Evolutionary conservation across 2,797 vertebrate genomes (phyloP).

Genomic region (Taenioides sp.): DNA sequence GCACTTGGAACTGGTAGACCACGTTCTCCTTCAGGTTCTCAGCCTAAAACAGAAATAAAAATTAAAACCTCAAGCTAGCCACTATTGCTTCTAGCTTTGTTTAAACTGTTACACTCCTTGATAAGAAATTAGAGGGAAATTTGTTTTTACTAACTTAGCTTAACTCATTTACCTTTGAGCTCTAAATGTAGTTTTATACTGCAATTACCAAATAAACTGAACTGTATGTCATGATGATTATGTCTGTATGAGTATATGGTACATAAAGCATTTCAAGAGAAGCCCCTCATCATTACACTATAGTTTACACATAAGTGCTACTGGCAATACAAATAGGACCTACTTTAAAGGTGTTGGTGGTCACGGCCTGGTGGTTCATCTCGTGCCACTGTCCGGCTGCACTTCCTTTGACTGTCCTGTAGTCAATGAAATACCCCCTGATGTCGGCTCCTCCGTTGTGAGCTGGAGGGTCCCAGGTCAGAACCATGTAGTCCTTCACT

Average conservation of each 20-base stretch:
- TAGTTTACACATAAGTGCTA: no score
- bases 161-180: no score
- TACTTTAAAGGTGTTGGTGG: slow-evolving; percentile 89
- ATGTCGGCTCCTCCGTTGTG: slow-evolving; percentile 85
- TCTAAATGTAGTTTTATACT: no score
- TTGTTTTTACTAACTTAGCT: no score
- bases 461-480: slow-evolving; percentile 87
- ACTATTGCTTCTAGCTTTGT: no score
- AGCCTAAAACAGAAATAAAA: slow-evolving; percentile 74
- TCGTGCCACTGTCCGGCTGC: slow-evolving; percentile 88
- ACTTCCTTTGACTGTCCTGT: slow-evolving; percentile 84
- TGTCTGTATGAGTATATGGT: not conserved
- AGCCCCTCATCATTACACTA: no score
- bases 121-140: no score
- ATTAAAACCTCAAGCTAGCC: not conserved
- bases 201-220: no score
- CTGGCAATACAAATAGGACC: slow-evolving; percentile 7
- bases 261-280: not conserved
- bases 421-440: slow-evolving; percentile 94
- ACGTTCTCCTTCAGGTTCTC: slow-evolving; percentile 91
- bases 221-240: no score
- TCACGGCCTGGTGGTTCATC: slow-evolving; percentile 85
- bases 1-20: slow-evolving; percentile 93
- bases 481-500: slow-evolving; percentile 87
- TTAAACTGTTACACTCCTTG: no score